A percentile compares a stretch with the other conserved stretches of the same genome.
phyloP scores from a whole-genome alignment of 1,140 invertebrate species.

The Sinonovacula constricta region DNA sequence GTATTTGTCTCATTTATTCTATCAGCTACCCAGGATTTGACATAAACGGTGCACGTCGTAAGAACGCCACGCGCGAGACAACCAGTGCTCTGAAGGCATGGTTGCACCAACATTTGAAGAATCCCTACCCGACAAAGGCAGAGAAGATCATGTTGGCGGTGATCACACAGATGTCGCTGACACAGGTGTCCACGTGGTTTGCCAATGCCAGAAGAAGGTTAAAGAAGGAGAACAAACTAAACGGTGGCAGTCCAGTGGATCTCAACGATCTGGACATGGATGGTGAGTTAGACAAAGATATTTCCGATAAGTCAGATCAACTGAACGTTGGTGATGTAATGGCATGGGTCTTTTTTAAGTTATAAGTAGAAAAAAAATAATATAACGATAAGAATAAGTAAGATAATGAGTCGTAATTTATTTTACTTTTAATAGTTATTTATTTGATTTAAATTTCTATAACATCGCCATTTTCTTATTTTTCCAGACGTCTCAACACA shows the following conservation, averaged over 20 bases:
- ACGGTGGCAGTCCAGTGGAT: conserved; percentile 60
- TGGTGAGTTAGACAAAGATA: conserved; percentile 31
- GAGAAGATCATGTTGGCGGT: conserved; percentile 99
- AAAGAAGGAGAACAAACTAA: conserved; percentile 99
- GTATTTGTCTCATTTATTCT: not conserved
- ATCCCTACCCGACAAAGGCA: conserved; percentile 98
- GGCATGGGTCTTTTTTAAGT: too few relatives aligned
- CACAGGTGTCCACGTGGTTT: conserved; percentile 84
- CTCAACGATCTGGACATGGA: conserved; percentile 60
- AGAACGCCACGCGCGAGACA: conserved; percentile 97
- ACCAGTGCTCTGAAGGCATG: conserved; percentile 97
- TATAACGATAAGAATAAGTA: not conserved
- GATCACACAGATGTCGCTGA: conserved; percentile 99
- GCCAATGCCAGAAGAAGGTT: conserved; percentile 77
- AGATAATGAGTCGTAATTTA: too few relatives aligned
- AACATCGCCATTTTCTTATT: conserved; percentile 6
- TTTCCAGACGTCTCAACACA: conserved; percentile 18
- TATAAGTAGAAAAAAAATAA: too few relatives aligned
- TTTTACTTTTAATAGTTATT: not conserved
- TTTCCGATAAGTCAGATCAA: not conserved
- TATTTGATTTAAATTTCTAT: not conserved
- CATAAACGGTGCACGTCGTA: conserved; percentile 91
- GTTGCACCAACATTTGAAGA: conserved; percentile 99
- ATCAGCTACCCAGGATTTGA: conserved; percentile 93
- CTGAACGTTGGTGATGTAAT: not conserved